Base-by-base conservation (phyloP, 1,140 invertebrate genomes). In the Drosophila hydei region DNA sequence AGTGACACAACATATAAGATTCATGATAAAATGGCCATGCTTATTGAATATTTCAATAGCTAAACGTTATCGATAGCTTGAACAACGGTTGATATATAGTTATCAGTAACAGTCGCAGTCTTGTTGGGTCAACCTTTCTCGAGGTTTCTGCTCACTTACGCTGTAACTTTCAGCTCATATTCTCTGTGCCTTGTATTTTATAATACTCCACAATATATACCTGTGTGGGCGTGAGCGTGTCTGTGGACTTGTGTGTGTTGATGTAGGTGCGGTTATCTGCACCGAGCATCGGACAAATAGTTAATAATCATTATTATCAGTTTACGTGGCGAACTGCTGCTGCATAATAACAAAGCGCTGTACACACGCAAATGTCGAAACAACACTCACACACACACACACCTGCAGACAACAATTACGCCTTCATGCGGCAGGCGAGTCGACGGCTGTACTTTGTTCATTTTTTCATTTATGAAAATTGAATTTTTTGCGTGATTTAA, bases 241-340 rank as follows among this genome's bases (percentile, higher is more conserved):
- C 30, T 40, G 30, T 21, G 30, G 16, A 6, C 7, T 36, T 43
- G 21, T 33, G 45, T 60, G 42, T 25, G 23, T 16, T 9, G 8
- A 30, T 72, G 58, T 65, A 55, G 58, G 45, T 64, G 52, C 43
- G 59, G 59, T 8, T 56, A 48, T 56, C 42, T 65, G 48, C 58
- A 33, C 36, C 12, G 18, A 42, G 60, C 14, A 9, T 12, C 38
- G 27, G 12, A 42, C 67, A 75, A 67, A 79, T 76, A 76, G 62
- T 77, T 73, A 81, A 81, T 80, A 81, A 81, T 65, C 59, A 73
- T 80, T 80, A 80, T 81, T 81, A 80, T 77, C 77, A 63, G 64
- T 72, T 61, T 61, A 64, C 72, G 59, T 77, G 67, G 61, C 47
- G 54, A 73, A 56, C 55, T 67, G 33, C 47, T 61, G 64, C 18